Base-by-base conservation (phyloP, 2,113 vertebrate species). In the Cyphomyrus plagiostoma region DNA sequence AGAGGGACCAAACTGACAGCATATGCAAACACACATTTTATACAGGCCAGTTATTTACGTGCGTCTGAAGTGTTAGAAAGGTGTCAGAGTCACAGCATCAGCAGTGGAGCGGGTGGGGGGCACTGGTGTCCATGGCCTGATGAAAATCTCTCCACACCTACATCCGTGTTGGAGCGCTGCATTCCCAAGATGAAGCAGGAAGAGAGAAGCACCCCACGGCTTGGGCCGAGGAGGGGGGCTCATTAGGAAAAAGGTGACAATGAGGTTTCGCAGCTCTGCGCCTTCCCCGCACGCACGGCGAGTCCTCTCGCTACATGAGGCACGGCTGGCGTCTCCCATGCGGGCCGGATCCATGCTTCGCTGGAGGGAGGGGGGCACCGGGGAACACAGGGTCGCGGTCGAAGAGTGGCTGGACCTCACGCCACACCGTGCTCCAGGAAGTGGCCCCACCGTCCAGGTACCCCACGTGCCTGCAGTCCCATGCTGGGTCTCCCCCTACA, bases 221-320 rank as follows among this genome's bases (percentile, higher is more conserved):
- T 91, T 80, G 62, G 62, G 62, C 62, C 9, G 10, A 9, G 70
- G 30, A 35, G 17, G 95, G 94, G 93, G 82, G 95, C 93, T 96
- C 93, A 95, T 96, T 95, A 96, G 93, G 95, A 95, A 96, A 92
- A 96, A 96, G 96, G 95, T 96, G 96, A 95, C 95, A 95, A 96
- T 96, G 94, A 96, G 95, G 93, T 96, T 96, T 95, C 92, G 91
- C 93, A 92, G 91, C 93, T 93, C 90, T 86, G 93, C 92, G 93
- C 92, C 93, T 94, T 90, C 92, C 89, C 90, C 92, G 89, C 80
- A 91, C 93, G 93, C 94, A 93, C 88, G 92, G 91, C 92, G 88
- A 92, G 83, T 93, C 92, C 92, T 89, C 89, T 92, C 91, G 89
- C 90, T 88, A 92, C 91, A 85, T 92, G 50, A 92, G 89, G 91